These are phyloP conservation scores for Urosaurus nigricauda DNA, from an alignment of 2,797 vertebrate species.

Conservation along the genomic window DNA sequence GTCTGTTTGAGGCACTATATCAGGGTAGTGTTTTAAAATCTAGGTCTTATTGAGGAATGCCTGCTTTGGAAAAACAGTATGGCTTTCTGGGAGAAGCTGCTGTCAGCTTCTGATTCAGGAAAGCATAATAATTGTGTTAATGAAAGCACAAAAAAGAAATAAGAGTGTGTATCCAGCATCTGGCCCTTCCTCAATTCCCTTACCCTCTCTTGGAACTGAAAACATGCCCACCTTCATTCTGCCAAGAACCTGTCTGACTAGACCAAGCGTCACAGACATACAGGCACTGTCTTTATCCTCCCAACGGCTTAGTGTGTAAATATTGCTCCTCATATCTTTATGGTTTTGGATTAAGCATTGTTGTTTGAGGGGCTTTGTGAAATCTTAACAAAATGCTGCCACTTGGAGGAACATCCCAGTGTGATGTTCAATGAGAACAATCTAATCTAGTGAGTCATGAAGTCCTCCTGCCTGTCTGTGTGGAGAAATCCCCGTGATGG, in stretches of 20 bases:
- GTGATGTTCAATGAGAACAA: background rate
- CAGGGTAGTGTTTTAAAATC: too few species aligned
- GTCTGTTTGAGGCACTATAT: too few species aligned
- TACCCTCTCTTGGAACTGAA: background rate
- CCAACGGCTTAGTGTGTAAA: constrained; percentile 10
- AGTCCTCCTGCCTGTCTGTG: background rate
- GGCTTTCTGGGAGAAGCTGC: background rate
- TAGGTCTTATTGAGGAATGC: background rate
- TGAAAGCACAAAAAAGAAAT: background rate
- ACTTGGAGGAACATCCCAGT: background rate
- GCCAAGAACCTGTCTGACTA: constrained; percentile 8
- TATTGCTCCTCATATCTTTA: constrained; percentile 24
- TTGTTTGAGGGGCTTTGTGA: constrained; percentile 17
- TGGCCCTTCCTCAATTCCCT: background rate
- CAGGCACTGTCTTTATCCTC: background rate
- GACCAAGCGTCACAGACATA: constrained; percentile 16
- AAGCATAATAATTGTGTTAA: background rate
- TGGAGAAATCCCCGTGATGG: too few species aligned
- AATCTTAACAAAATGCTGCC: background rate
- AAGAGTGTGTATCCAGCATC: background rate
- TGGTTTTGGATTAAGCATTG: background rate
- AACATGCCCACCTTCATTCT: background rate
- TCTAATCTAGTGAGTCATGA: constrained; percentile 4
- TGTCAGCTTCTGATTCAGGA: background rate
- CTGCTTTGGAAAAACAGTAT: background rate